phyloP scores from a whole-genome alignment of 2,888 invertebrate species.

The Ferrisia virgata region DNA sequence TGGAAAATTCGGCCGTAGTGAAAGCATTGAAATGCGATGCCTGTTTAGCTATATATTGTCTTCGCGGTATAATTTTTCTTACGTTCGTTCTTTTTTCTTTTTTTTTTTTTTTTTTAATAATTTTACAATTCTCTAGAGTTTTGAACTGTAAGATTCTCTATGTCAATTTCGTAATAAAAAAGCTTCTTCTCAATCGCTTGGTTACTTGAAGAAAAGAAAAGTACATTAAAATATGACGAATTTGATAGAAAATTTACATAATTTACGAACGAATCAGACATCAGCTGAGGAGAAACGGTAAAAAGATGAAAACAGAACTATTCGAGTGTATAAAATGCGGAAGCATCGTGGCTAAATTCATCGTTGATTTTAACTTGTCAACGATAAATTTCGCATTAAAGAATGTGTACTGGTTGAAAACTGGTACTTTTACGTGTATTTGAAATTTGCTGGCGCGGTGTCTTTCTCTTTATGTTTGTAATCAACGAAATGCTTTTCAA shows the following conservation, averaged over 20 bases:
- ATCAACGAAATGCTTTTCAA: neutral
- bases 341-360: neutral
- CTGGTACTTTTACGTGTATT: neutral
- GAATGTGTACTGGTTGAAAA: neutral
- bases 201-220: neutral
- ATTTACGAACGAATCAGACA: neutral
- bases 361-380: neutral
- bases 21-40: no score
- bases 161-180: neutral
- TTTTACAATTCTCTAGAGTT: neutral
- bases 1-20: no score
- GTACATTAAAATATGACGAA: neutral
- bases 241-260: neutral
- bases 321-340: neutral
- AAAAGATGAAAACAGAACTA: neutral
- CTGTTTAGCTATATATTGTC: no score
- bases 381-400: neutral
- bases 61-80: no score
- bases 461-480: neutral
- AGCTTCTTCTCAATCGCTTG: neutral
- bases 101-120: neutral
- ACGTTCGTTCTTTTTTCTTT: no score
- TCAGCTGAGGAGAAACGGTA: no score
- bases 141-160: neutral
- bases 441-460: neutral